phyloP scores from a whole-genome alignment of 2,113 vertebrate genomes.

The Siniperca chuatsi region DNA sequence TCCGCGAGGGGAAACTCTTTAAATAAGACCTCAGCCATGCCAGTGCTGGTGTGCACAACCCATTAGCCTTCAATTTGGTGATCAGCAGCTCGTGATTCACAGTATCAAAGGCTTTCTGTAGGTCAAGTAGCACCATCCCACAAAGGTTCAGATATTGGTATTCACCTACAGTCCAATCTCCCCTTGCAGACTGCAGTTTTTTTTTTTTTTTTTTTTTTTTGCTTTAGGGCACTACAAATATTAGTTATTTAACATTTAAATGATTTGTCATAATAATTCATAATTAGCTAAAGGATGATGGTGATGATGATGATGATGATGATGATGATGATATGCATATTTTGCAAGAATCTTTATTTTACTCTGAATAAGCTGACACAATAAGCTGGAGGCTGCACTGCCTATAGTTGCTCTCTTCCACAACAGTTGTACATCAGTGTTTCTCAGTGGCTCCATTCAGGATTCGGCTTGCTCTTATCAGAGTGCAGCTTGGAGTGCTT shows the following conservation, averaged over 20 bases:
- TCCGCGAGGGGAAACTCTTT: too few relatives aligned
- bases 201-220: not conserved
- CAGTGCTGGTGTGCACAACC: too few relatives aligned
- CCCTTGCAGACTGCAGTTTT: not conserved
- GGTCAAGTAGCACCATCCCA: too few relatives aligned
- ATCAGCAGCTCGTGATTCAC: too few relatives aligned
- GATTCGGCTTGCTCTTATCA: slow-evolving; percentile 20
- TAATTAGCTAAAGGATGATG: not conserved
- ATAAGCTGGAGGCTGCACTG: not conserved
- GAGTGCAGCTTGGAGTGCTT: slow-evolving; percentile 14
- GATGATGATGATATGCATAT: not conserved
- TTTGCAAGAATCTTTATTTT: not conserved
- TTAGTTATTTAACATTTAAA: not conserved
- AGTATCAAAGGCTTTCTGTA: not conserved
- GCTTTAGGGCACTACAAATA: not conserved
- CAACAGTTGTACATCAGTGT: not conserved
- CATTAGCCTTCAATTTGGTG: too few relatives aligned
- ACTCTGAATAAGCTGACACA: not conserved
- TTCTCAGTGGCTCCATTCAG: slow-evolving; percentile 13
- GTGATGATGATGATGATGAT: not conserved
- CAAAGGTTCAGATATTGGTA: not conserved
- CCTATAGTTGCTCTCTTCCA: not conserved
- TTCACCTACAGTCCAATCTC: not conserved
- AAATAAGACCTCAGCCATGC: too few relatives aligned
- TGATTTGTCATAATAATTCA: not conserved